phyloP scores from a whole-genome alignment of 1,140 invertebrate species.

The Steinernema feltiae region DNA sequence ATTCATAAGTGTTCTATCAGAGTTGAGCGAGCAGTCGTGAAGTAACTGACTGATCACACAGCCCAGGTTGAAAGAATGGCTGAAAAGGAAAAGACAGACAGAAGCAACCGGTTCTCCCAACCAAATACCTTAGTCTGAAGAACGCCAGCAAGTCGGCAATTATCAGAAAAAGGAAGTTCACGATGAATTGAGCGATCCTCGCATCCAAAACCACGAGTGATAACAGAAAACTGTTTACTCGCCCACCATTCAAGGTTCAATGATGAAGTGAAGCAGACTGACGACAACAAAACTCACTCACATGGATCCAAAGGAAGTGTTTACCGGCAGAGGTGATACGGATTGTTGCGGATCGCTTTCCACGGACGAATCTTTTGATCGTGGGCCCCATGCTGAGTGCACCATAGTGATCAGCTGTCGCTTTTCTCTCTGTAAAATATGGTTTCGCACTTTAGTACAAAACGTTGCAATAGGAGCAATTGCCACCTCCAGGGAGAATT shows the following conservation, averaged over 20 bases:
- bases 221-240: background rate
- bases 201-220: background rate
- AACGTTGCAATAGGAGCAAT: background rate
- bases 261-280: too few species aligned
- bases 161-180: background rate
- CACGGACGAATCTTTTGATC: background rate
- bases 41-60: background rate
- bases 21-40: too few species aligned
- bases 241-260: too few species aligned
- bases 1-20: too few species aligned
- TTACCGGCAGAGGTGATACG: background rate
- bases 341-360: background rate
- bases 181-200: background rate
- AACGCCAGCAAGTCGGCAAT: background rate
- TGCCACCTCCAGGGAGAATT: too few species aligned
- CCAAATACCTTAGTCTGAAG: background rate
- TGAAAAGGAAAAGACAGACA: background rate
- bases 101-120: background rate
- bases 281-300: constrained; percentile 3
- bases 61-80: background rate
- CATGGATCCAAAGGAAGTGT: background rate
- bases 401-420: background rate
- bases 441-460: background rate
- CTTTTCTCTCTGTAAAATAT: background rate
- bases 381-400: background rate